Base-by-base conservation (phyloP, 1,140 invertebrate genomes). In the Pemphigus obesinymphae region DNA sequence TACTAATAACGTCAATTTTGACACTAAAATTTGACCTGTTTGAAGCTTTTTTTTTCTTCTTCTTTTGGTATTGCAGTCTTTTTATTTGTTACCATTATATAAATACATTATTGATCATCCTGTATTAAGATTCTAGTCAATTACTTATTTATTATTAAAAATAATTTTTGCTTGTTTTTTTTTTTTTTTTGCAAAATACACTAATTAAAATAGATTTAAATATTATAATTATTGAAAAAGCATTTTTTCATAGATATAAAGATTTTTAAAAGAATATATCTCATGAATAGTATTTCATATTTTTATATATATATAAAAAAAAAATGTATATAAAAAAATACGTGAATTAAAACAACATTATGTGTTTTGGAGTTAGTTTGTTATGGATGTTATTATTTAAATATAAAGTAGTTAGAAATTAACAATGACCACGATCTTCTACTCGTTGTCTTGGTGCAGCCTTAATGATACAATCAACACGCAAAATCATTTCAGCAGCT, bases 401-500 rank as follows among this genome's bases (percentile, higher is more conserved):
- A 80, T 50, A 48, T 45, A 63, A 45, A 11, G n/a, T 61, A 29
- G 23, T 76, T 75, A 61, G 63, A 68, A 70, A 40, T 90, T 93
- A 96, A 88, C 95, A 97, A 76, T 92, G 93, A 84, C 95, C 92
- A 85, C 94, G 90, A 87, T 99, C 98, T 82, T 92, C 92, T 0
- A 91, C 91, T 72, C 98, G 92, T 85, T 93, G 93, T 82, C 98
- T 91, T 3, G 98, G 98, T 43, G 97, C 97, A 50, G 96, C 91
- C 86, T 93, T 97, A 34, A 99, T 93, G 83, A 99, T 99, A 88
- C 98, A 93, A 87, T 99, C 98, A 2, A 99, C 98, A 61, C 98
- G 92, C 11, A 99, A 89, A 86, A 99, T 99, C 95, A 99, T 97
- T 89, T 99, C 98, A 0, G 98, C 97, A 5, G 98, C 98, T 89